These are phyloP conservation scores for Drosophila maculinotata DNA, from an alignment of 2,888 invertebrate species.

Conservation along the genomic window DNA sequence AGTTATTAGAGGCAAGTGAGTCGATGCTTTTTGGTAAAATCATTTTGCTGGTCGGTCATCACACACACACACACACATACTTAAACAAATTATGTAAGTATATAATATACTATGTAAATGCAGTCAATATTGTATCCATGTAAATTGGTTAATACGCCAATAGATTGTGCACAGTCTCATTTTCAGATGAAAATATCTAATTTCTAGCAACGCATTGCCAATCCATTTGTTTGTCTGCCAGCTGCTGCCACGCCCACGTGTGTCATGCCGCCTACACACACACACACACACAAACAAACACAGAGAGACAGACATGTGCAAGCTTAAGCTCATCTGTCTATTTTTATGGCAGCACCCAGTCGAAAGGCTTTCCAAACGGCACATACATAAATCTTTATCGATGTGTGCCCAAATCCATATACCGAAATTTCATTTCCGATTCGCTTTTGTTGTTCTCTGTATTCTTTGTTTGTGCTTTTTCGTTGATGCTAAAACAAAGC, in stretches of 20 bases:
- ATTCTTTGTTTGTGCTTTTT: slow-evolving; percentile 27
- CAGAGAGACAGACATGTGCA: slow-evolving; percentile 5
- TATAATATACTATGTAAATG: background rate
- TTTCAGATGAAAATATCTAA: slow-evolving; percentile 26
- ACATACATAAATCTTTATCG: slow-evolving; percentile 73
- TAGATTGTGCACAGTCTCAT: slow-evolving; percentile 19
- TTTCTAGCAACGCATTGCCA: slow-evolving; percentile 35
- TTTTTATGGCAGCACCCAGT: slow-evolving; percentile 59
- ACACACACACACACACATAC: background rate
- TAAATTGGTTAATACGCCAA: slow-evolving; percentile 28
- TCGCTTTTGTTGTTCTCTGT: slow-evolving; percentile 46
- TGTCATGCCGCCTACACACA: slow-evolving; percentile 5
- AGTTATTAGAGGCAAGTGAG: slow-evolving; percentile 60
- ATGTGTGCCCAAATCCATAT: slow-evolving; percentile 68
- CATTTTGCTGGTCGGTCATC: slow-evolving; percentile 3
- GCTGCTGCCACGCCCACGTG: slow-evolving; percentile 28
- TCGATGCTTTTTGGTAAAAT: slow-evolving; percentile 36
- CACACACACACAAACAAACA: slow-evolving; percentile 2
- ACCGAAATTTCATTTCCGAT: slow-evolving; percentile 68
- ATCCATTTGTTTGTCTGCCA: slow-evolving; percentile 40
- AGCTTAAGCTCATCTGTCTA: slow-evolving; percentile 50
- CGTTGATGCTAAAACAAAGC: slow-evolving; percentile 52
- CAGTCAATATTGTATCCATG: slow-evolving; percentile 1
- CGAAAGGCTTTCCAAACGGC: slow-evolving; percentile 43
- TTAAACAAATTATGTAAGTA: background rate